Base-by-base conservation (phyloP, 2,797 vertebrate genomes). In the Ctenosaura bakeri region DNA sequence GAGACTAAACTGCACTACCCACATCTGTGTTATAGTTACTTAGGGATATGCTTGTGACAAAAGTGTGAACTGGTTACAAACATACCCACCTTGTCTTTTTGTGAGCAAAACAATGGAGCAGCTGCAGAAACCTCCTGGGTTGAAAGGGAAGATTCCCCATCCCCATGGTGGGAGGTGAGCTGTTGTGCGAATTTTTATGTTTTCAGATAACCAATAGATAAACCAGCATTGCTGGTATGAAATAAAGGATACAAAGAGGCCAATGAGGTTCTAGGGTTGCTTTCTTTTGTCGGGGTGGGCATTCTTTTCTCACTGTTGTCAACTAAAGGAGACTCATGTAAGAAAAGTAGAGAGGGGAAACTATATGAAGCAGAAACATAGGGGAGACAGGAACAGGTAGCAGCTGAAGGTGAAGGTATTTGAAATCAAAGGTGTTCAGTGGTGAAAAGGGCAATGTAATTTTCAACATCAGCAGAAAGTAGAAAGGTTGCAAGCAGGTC, bases 301-400 rank as follows among this genome's bases (percentile, higher is more conserved):
- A 77, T 62, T 16, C 0, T 32, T 85, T 35, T 77, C 7, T 20
- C 35, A 35, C 5, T 78, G 84, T 56, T 83, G 29, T 59, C 78
- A n/a, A 71, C 64, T 0, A 4, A 50, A 86, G 88, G 85, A 93
- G 6, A 52, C 42, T 76, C 88, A 93, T 0, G 2, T 89, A 89
- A 92, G 69, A 71, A 77, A 93, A 66, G 89, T 9, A 91, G 87
- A 92, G 88, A 94, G 59, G 38, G 86, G 20, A 84, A 89, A 81
- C 92, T 89, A 83, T 46, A 73, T 89, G 89, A 87, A 94, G 91
- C 88, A 95, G 94, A 93, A 94, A 95, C 93, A 87, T 80, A 93
- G 94, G 46, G 87, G 91, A 1, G 2, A 38, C 79, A 91, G 85
- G 54, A 77, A 73, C 73, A 62, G 79, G 6, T 52, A 71, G n/a